These are phyloP conservation scores for Leptestheria dahalacensis DNA, from an alignment of 1,140 invertebrate species.

Conservation along the genomic window DNA sequence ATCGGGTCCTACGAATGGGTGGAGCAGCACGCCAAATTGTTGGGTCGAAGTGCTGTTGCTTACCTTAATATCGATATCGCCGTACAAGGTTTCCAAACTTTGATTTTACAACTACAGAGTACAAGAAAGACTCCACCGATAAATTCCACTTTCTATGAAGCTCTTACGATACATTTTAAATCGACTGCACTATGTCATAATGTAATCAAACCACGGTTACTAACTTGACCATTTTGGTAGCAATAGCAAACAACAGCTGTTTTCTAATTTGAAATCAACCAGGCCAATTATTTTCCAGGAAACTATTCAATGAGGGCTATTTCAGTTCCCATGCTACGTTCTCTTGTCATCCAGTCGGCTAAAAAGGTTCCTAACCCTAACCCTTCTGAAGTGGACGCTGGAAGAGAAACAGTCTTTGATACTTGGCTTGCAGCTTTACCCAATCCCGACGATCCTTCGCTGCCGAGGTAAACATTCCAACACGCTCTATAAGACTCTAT, in stretches of 20 bases:
- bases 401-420: constrained; percentile 19
- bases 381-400: constrained; percentile 15
- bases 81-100: not conserved
- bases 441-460: not conserved
- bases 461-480: not conserved
- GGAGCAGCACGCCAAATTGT: constrained; percentile 22
- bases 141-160: too few relatives aligned
- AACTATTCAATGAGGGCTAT: constrained; percentile 8
- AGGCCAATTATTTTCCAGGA: too few relatives aligned
- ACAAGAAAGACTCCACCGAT: not conserved
- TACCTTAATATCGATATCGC: constrained; percentile 26
- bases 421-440: constrained; percentile 17
- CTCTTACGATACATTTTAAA: too few relatives aligned
- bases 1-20: constrained; percentile 34
- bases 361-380: constrained; percentile 22
- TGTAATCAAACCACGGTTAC: too few relatives aligned
- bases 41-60: constrained; percentile 25
- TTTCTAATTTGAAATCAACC: not conserved
- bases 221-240: too few relatives aligned
- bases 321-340: constrained; percentile 22
- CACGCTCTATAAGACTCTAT: too few relatives aligned
- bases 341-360: constrained; percentile 24
- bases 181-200: too few relatives aligned
- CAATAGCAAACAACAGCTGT: too few relatives aligned
- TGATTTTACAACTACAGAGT: not conserved